phyloP scores from a whole-genome alignment of 2,888 invertebrate genomes.

The Crepidodera aurea region DNA sequence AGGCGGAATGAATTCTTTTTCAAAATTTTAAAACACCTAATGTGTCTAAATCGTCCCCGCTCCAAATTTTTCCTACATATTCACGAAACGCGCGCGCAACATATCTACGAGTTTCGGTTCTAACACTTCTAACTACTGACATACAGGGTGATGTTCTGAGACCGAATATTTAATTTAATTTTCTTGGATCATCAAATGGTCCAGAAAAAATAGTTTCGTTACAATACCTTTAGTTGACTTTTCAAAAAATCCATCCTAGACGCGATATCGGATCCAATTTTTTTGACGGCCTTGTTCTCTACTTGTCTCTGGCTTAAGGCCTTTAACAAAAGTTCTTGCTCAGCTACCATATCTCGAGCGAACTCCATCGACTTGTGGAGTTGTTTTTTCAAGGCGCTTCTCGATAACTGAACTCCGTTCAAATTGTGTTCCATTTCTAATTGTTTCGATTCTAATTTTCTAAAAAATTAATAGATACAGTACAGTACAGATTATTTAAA shows the following conservation, averaged over 20 bases:
- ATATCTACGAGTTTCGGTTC: too few species aligned
- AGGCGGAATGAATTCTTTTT: too few species aligned
- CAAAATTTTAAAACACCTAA: too few species aligned
- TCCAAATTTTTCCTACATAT: too few species aligned
- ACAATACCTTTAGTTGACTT: constrained; percentile 64
- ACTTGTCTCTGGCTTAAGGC: constrained; percentile 57
- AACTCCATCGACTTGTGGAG: constrained; percentile 64
- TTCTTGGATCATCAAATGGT: too few species aligned
- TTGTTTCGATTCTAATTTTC: constrained; percentile 61
- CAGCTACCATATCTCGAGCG: constrained; percentile 64
- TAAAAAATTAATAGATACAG: constrained; percentile 48
- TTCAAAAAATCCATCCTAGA: constrained; percentile 63
- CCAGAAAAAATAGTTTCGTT: too few species aligned
- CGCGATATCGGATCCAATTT: constrained; percentile 63
- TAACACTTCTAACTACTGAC: too few species aligned
- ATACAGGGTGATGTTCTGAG: too few species aligned
- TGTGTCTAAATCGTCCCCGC: too few species aligned
- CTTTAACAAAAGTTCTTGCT: constrained; percentile 64
- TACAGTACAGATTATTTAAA: too few species aligned
- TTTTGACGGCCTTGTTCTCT: constrained; percentile 59
- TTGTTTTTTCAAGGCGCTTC: constrained; percentile 64
- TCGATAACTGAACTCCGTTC: constrained; percentile 62
- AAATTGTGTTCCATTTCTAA: constrained; percentile 62
- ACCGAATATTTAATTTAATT: too few species aligned
- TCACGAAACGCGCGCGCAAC: too few species aligned